Conservation (phyloP, 2,113 vertebrate genomes). For the Saiga tatarica region DNA sequence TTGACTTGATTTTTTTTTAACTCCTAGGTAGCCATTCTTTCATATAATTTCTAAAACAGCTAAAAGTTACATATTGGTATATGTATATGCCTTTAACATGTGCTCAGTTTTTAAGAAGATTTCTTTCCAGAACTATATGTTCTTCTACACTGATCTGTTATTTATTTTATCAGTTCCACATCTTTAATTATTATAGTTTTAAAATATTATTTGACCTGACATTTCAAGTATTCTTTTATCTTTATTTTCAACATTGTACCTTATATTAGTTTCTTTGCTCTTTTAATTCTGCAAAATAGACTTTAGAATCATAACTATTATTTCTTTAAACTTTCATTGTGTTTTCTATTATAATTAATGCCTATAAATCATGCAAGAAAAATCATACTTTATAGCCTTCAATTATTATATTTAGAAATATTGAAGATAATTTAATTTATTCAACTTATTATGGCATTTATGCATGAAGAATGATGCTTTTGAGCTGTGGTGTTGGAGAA, state of each 20-base stretch:
- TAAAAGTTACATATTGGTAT: neutral
- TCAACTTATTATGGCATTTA: neutral
- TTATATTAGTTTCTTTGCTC: neutral
- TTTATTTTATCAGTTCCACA: neutral
- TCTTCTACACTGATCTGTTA: neutral
- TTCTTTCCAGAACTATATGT: neutral
- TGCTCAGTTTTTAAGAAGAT: neutral
- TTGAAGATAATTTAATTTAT: neutral
- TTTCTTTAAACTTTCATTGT: neutral
- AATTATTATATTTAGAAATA: neutral
- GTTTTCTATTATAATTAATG: neutral
- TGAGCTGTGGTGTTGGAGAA: too few species aligned
- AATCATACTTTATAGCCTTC: neutral
- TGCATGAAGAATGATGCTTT: too few species aligned
- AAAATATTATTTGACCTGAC: neutral
- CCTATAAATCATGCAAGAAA: neutral
- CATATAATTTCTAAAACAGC: neutral
- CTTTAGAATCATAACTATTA: neutral
- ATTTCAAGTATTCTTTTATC: neutral
- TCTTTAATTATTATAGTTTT: neutral
- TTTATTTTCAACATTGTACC: neutral
- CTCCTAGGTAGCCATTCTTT: neutral
- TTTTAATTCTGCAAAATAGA: neutral
- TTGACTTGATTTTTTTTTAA: neutral
- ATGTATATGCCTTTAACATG: neutral